phyloP scores from a whole-genome alignment of 2,888 invertebrate species.

The Polydrusus cervinus region DNA sequence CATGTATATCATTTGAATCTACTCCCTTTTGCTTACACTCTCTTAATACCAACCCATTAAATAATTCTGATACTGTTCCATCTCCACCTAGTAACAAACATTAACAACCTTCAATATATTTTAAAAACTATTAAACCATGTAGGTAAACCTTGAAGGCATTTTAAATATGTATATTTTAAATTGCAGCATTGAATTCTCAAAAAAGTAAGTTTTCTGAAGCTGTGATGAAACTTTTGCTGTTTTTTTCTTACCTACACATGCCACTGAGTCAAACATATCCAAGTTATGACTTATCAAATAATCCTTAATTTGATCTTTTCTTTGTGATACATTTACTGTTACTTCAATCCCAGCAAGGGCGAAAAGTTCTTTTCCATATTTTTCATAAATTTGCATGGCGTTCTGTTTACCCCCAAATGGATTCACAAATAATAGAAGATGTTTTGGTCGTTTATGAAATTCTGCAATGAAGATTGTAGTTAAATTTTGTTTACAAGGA shows the following conservation, averaged over 20 bases:
- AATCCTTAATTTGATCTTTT: conserved; percentile 85
- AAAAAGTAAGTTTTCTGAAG: too few relatives aligned
- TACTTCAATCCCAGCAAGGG: conserved; percentile 78
- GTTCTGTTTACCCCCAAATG: conserved; percentile 85
- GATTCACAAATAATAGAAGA: conserved; percentile 87
- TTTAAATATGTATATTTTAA: too few relatives aligned
- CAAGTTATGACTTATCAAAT: conserved; percentile 74
- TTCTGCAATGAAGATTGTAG: conserved; percentile 66
- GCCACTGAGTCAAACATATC: conserved; percentile 81
- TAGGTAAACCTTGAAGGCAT: too few relatives aligned
- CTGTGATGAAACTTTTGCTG: too few relatives aligned
- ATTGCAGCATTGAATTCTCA: background rate
- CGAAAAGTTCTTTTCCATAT: conserved; percentile 79
- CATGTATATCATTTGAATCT: conserved; percentile 74
- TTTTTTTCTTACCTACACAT: conserved; percentile 81
- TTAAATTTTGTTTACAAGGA: background rate
- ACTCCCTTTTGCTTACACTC: conserved; percentile 74
- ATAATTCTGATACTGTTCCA: conserved; percentile 88
- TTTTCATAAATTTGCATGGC: conserved; percentile 84
- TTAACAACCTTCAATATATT: too few relatives aligned
- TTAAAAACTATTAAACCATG: too few relatives aligned
- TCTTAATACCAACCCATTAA: conserved; percentile 80
- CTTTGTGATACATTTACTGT: conserved; percentile 82
- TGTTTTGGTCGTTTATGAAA: conserved; percentile 78
- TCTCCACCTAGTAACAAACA: conserved; percentile 84